Base-by-base conservation (phyloP, 2,888 invertebrate genomes). In the Scaptodrosophila latifasciaeformis region DNA sequence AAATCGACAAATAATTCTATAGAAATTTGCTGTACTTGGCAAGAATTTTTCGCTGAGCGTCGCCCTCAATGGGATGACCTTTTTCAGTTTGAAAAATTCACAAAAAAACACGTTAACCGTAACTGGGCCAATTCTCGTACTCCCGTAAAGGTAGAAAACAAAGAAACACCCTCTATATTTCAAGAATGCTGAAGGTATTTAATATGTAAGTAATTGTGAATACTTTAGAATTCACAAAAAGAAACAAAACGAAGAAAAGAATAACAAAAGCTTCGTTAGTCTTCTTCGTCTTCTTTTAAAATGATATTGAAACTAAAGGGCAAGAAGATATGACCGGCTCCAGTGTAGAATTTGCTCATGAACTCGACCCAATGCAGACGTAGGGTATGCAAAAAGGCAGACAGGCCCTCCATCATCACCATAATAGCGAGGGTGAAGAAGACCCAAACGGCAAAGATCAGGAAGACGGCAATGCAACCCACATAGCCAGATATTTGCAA, bases 361-460 rank as follows among this genome's bases (percentile, higher is more conserved):
- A 99, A 99, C 87, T 96, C 96, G 80, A 96, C 96, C 95, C 98
- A 98, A 87, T 98, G 98, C 81, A 98, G 90, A 90, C 99, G 96
- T 76, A 99, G 90, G 0, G 99, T 98, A 86, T 99, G 99, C 70
- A 99, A 89, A 90, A 99, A 99, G 39, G 99, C 99, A 10, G 98
- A 99, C n/a, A 99, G 89, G 1, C 99, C 99, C 88, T 99, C 99
- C 99, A 99, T 99, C 85, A 99, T 90, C 62, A 99, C 95, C 67
- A 99, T 91, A 86, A 99, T 97, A 75, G 95, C 94, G 44, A 99
- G 89, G 0, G 99, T 99, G 65, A 99, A 91, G 49, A 92, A 89
- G 50, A 94, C 93, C 96, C 99, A 99, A 82, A 93, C 90, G 62
- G 92, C 92, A 88, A 99, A 99, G 43, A 96, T 90, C 19, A 92